These are phyloP conservation scores for Horisme vitalbata DNA, from an alignment of 2,888 invertebrate species.

Conservation along the genomic window DNA sequence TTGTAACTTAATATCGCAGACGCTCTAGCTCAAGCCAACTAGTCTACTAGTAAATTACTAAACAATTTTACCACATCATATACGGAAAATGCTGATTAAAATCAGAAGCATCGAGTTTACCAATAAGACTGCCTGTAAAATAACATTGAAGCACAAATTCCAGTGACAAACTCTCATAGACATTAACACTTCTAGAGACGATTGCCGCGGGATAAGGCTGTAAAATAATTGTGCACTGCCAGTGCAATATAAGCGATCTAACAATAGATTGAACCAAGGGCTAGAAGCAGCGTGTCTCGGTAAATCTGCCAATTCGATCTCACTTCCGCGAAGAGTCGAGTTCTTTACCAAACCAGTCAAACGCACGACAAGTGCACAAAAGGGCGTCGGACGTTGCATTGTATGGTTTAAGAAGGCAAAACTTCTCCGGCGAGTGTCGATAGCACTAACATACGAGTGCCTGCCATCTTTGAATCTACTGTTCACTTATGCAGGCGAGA, in stretches of 20 bases:
- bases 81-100: constrained; percentile 20
- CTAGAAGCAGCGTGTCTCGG: constrained; percentile 50
- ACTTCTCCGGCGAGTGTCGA: constrained; percentile 46
- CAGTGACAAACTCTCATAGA: constrained; percentile 12
- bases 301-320: constrained; percentile 61
- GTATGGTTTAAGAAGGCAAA: constrained; percentile 58
- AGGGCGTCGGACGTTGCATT: constrained; percentile 59
- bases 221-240: constrained; percentile 43
- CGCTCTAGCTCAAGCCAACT: constrained; percentile 28
- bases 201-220: constrained; percentile 34
- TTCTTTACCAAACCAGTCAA: constrained; percentile 61
- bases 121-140: constrained; percentile 12
- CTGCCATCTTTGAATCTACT: constrained; percentile 49
- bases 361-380: constrained; percentile 69
- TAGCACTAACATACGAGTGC: constrained; percentile 46
- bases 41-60: constrained; percentile 31
- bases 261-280: constrained; percentile 61
- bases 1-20: constrained; percentile 22
- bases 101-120: constrained; percentile 3
- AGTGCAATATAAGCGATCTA: constrained; percentile 64
- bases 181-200: constrained; percentile 25
- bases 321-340: constrained; percentile 65
- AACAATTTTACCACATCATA: constrained; percentile 35
- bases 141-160: constrained; percentile 21
- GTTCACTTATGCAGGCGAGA: constrained; percentile 59